phyloP scores from a whole-genome alignment of 2,888 invertebrate genomes.

The Chalcosyrphus nemorum region DNA sequence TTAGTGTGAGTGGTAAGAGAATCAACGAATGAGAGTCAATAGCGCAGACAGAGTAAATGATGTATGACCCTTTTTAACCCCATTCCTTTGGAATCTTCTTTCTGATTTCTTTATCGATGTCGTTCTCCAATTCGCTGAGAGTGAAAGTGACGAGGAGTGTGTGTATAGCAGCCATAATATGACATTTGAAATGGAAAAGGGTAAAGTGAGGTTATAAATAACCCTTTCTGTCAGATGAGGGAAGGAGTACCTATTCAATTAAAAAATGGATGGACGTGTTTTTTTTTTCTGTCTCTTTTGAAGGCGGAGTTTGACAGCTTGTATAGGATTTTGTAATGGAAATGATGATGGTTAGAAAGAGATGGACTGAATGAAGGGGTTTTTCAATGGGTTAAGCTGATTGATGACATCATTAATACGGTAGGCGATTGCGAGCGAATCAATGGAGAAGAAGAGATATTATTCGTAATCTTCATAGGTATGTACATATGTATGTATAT shows the following conservation, averaged over 20 bases:
- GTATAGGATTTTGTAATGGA: neutral
- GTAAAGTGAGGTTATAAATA: constrained; percentile 23
- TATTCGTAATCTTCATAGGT: too few relatives aligned
- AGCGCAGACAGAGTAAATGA: neutral
- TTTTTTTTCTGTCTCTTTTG: too few relatives aligned
- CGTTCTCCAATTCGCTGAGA: constrained; percentile 31
- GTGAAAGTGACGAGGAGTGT: constrained; percentile 45
- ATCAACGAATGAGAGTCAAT: constrained; percentile 31
- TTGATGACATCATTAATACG: neutral
- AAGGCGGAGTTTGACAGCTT: constrained; percentile 39
- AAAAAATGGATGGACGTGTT: neutral
- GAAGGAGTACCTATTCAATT: constrained; percentile 11
- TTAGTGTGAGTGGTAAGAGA: constrained; percentile 35
- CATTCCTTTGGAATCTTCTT: constrained; percentile 4
- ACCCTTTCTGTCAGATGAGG: constrained; percentile 25
- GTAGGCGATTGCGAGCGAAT: neutral
- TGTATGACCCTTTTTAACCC: constrained; percentile 41
- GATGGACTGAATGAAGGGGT: neutral
- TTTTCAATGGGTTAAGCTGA: neutral
- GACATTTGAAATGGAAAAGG: neutral
- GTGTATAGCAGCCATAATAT: neutral
- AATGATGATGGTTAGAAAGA: neutral
- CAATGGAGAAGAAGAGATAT: too few relatives aligned
- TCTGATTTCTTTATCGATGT: neutral
- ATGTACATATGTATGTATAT: too few relatives aligned